Percentiles rank a stretch among this genome's conserved stretches.
phyloP scores from a whole-genome alignment of 2,113 vertebrate genomes.

The Pycnonotus jocosus region DNA sequence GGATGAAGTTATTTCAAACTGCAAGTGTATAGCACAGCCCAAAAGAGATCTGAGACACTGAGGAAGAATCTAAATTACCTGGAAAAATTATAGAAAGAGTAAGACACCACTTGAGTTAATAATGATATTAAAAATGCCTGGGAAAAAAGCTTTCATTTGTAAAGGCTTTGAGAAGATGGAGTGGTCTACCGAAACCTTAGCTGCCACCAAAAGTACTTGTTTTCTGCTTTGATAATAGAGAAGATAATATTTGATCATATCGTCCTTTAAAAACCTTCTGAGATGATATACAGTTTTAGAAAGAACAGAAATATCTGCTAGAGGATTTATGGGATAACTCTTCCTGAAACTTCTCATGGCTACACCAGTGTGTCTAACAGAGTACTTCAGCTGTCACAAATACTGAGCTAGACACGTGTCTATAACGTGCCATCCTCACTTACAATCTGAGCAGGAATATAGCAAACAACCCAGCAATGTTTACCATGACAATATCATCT shows the following conservation, averaged over 20 bases:
- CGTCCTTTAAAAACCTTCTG: neutral
- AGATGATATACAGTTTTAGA: neutral
- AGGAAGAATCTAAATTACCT: neutral
- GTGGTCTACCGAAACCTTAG: neutral
- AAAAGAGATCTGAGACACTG: neutral
- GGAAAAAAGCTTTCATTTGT: neutral
- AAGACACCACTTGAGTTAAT: neutral
- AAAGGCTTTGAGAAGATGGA: neutral
- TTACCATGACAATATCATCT: neutral
- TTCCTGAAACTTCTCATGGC: neutral
- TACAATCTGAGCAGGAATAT: neutral
- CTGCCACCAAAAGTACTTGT: neutral
- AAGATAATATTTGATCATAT: neutral
- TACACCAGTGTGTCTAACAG: neutral
- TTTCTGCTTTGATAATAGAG: neutral
- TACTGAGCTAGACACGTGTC: rapidly evolving
- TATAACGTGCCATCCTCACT: neutral
- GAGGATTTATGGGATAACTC: neutral
- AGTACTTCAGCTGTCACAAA: neutral
- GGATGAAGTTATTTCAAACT: neutral
- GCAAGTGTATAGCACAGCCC: neutral
- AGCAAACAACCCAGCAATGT: neutral
- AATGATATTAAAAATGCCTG: neutral
- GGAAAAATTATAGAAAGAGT: neutral
- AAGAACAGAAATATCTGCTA: neutral